These are phyloP conservation scores for Zeuzera pyrina DNA, from an alignment of 2,888 invertebrate genomes.

Conservation along the genomic window DNA sequence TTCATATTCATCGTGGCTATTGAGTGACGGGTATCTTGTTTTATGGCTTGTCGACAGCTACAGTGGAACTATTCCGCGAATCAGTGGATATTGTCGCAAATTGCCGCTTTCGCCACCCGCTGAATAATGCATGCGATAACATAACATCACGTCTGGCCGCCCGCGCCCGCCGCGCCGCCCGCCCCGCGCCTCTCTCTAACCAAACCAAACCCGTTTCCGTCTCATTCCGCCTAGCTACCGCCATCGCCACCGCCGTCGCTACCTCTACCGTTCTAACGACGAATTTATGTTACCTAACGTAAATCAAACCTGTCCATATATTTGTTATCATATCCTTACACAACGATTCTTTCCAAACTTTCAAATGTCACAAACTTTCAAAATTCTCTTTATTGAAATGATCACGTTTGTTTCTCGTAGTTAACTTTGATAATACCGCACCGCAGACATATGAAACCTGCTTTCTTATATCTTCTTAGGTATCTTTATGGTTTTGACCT, in stretches of 20 bases:
- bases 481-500: too few relatives aligned
- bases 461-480: too few relatives aligned
- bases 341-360: slow-evolving; percentile 26
- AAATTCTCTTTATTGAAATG: neutral
- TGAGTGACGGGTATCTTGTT: slow-evolving; percentile 65
- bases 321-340: slow-evolving; percentile 34
- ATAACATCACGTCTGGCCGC: slow-evolving; percentile 56
- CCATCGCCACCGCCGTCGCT: slow-evolving; percentile 25
- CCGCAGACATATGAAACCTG: too few relatives aligned
- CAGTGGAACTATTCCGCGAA: slow-evolving; percentile 62
- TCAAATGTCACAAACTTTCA: slow-evolving; percentile 22
- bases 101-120: slow-evolving; percentile 70
- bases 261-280: slow-evolving; percentile 10
- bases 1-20: slow-evolving; percentile 59
- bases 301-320: slow-evolving; percentile 34
- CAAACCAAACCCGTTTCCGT: slow-evolving; percentile 20
- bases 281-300: slow-evolving; percentile 37
- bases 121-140: slow-evolving; percentile 71
- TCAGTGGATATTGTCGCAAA: slow-evolving; percentile 71
- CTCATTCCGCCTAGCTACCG: slow-evolving; percentile 3
- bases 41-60: slow-evolving; percentile 61
- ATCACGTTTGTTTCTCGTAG: too few relatives aligned
- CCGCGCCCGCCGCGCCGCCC: slow-evolving; percentile 25
- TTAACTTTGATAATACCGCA: too few relatives aligned
- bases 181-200: slow-evolving; percentile 15